Evolutionary conservation across 2,113 vertebrate species (phyloP), one percentile per base, ranked within the genome.

Genomic region (Mellivora capensis): DNA sequence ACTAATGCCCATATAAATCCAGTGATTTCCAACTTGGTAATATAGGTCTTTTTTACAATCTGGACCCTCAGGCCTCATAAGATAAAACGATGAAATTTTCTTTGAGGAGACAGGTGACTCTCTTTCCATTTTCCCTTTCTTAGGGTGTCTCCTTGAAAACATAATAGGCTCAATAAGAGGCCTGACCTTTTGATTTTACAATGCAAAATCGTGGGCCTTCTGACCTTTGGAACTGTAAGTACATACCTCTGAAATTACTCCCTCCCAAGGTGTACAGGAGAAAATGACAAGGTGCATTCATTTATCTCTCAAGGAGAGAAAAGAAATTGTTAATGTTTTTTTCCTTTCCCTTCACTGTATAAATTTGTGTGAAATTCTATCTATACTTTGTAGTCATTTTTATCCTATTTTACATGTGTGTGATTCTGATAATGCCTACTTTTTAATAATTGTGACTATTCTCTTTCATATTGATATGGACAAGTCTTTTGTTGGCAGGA

Each of bases 261-360:
- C 34, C 44, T 54, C 6, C 37, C 9, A 2, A 88, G 5, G 14
- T 62, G 4, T 34, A 59, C 17, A 64, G 23, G 6, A 77, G 34
- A 77, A 11, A 83, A 64, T 87, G n/a, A 67, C 27, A 62, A 91
- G 15, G 47, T 13, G 2, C 1, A 37, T 42, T 21, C 62, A 18
- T 87, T 91, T 89, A 49, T 95, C 49, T 93, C 39, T 93, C 25
- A 82, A 72, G 59, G 12, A 95, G n/a, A 39, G 49, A 89, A 82
- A 49, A 82, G 29, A 62, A 8, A 42, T 84, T 96, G 7, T 86
- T 18, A 31, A 57, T 83, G 17, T 89, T 77, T 47, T 77, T 87
- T 87, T 80, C 25, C 39, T 87, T 84, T 27, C 21, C 71, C 3
- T 44, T 67, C 20, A 79, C 64, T 85, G 18, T 62, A n/a, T 90